Conservation (phyloP, 2,888 invertebrate species). For the Alcis repandata region DNA sequence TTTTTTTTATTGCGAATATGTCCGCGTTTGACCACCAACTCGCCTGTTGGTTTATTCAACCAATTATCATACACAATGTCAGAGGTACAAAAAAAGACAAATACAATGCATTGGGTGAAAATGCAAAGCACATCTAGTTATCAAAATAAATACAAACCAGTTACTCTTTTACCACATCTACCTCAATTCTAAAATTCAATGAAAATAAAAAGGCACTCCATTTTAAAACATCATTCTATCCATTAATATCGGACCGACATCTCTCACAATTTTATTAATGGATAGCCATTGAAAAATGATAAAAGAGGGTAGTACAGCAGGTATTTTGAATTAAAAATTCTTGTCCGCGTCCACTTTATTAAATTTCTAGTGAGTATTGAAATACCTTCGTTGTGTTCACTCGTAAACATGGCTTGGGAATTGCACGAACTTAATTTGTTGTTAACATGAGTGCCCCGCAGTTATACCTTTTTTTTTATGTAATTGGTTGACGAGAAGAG, state of each 20-base stretch:
- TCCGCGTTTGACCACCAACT: no score
- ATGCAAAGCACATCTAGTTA: no score
- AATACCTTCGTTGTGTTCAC: not conserved
- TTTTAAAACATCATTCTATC: conserved; percentile 5
- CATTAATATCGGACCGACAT: conserved; percentile 14
- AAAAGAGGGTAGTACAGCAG: conserved; percentile 9
- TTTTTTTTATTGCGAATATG: no score
- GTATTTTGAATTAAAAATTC: conserved; percentile 28
- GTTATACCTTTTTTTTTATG: no score
- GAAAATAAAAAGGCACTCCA: not conserved
- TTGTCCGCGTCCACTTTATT: conserved; percentile 15
- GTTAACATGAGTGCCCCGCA: no score
- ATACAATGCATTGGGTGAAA: no score
- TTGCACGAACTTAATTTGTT: not conserved
- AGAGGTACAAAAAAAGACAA: no score
- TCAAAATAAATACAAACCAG: not conserved
- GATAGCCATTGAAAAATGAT: conserved; percentile 12
- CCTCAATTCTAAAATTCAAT: not conserved
- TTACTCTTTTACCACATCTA: not conserved
- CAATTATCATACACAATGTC: no score
- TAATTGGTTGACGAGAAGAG: no score
- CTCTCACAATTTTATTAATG: conserved; percentile 12
- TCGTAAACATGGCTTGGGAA: not conserved
- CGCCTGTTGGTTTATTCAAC: no score
- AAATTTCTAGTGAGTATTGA: conserved; percentile 17